Evolutionary conservation across 2,113 vertebrate species (phyloP).

Genomic region (Laticauda laticaudata): DNA sequence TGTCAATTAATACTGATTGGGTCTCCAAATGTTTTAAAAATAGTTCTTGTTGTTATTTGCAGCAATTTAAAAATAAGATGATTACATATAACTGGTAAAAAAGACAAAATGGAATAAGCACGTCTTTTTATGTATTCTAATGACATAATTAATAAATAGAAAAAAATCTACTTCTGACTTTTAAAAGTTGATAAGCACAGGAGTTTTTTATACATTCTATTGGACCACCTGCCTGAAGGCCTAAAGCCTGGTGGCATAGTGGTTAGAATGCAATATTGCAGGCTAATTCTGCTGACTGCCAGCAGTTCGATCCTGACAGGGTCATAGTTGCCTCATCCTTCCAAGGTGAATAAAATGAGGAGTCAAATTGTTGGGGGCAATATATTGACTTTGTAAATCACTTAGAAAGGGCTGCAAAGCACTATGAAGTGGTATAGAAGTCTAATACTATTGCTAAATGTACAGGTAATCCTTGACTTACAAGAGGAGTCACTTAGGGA

Average conservation of each 20-base stretch:
- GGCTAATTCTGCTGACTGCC: neutral
- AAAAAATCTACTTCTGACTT: constrained; percentile 20
- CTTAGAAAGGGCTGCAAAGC: neutral
- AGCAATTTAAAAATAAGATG: neutral
- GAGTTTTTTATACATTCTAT: neutral
- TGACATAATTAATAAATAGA: neutral
- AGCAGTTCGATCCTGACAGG: neutral
- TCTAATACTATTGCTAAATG: neutral
- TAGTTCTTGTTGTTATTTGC: neutral
- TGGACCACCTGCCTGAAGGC: accelerated
- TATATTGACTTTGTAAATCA: neutral
- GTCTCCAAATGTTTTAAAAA: neutral
- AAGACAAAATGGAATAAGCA: neutral
- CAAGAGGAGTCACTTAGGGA: neutral
- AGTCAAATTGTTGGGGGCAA: neutral
- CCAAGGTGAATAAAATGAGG: neutral
- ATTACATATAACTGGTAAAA: neutral
- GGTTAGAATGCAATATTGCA: neutral
- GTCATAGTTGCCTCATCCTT: neutral
- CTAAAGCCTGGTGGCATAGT: neutral
- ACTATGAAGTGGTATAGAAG: neutral
- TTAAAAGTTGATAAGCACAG: neutral
- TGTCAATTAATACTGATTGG: accelerated
- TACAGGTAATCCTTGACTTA: neutral
- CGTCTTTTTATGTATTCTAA: neutral